Conservation (phyloP, 2,113 vertebrate species). For the Syngnathus floridae region DNA sequence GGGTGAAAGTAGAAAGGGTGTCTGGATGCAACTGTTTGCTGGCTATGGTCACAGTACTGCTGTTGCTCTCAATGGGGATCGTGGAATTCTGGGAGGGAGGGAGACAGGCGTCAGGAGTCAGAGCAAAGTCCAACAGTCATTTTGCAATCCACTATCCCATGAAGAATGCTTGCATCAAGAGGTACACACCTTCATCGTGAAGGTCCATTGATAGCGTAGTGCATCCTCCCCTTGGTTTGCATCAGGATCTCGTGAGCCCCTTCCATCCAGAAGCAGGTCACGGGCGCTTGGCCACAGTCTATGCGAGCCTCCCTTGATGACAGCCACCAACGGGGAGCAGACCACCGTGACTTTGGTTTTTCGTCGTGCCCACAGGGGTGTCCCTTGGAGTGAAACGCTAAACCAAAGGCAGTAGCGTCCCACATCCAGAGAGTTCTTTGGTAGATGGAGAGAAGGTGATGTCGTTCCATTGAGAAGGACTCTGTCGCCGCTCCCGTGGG, state of each 20-base stretch:
- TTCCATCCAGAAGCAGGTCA: conserved; percentile 70
- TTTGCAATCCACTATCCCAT: background rate
- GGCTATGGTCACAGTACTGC: conserved; percentile 44
- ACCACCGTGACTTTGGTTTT: conserved; percentile 51
- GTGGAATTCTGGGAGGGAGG: conserved; percentile 61
- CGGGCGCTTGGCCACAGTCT: conserved; percentile 57
- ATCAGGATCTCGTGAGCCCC: conserved; percentile 69
- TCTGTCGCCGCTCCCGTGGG: conserved; percentile 1
- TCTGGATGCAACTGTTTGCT: conserved; percentile 37
- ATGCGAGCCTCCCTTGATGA: conserved; percentile 69
- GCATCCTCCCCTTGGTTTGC: conserved; percentile 29
- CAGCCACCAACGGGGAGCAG: conserved; percentile 59
- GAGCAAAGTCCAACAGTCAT: too few species aligned
- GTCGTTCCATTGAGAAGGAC: conserved; percentile 32
- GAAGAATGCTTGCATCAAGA: conserved; percentile 1
- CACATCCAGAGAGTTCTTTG: conserved; percentile 51
- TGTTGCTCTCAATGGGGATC: conserved; percentile 16
- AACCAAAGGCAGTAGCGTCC: conserved; percentile 69
- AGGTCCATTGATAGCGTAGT: conserved; percentile 66
- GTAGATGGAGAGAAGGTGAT: conserved; percentile 59
- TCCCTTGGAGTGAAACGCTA: conserved; percentile 57
- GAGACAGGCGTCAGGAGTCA: too few species aligned
- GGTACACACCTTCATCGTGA: conserved; percentile 42
- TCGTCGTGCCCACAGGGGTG: conserved; percentile 51
- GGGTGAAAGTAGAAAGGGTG: conserved; percentile 55